A percentile compares a stretch with the other conserved stretches of the same genome.
Conservation (phyloP, 2,888 invertebrate genomes). For the Bombylius discolor region DNA sequence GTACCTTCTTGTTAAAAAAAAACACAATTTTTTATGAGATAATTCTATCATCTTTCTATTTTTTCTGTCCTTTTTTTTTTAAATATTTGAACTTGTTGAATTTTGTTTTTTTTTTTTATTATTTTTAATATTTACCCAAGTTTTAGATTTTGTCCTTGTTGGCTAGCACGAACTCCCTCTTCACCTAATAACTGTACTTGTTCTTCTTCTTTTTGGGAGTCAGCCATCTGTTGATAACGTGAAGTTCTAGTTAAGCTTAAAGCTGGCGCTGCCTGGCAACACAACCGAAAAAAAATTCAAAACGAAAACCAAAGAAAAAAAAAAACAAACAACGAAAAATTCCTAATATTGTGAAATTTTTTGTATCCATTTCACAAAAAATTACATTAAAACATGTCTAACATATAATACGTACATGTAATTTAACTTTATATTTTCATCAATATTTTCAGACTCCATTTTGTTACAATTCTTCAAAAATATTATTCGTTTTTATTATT, state of each 20-base stretch:
- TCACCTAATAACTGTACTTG: conserved; percentile 93
- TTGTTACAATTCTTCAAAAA: too few species aligned
- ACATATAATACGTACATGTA: background rate
- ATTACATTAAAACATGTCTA: too few species aligned
- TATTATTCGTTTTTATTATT: too few species aligned
- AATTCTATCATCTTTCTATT: background rate
- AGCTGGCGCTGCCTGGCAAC: conserved; percentile 48
- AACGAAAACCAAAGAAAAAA: background rate
- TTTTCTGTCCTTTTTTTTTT: conserved; percentile 2
- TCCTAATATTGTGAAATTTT: background rate
- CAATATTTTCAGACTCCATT: too few species aligned
- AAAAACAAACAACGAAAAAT: background rate
- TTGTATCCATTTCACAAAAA: background rate
- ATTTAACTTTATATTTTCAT: background rate
- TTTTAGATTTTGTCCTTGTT: conserved; percentile 82
- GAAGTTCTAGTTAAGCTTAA: conserved; percentile 48
- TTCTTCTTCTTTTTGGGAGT: conserved; percentile 90
- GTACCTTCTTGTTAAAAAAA: too few species aligned
- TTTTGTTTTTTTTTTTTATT: conserved; percentile 11
- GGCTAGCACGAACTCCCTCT: conserved; percentile 76
- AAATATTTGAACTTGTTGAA: background rate
- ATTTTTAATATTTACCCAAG: conserved; percentile 69
- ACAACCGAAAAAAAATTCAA: conserved; percentile 40
- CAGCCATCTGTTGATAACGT: conserved; percentile 75
- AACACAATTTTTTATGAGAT: too few species aligned